Evolutionary conservation across 2,113 vertebrate species (phyloP).

Genomic region (Orycteropus afer): DNA sequence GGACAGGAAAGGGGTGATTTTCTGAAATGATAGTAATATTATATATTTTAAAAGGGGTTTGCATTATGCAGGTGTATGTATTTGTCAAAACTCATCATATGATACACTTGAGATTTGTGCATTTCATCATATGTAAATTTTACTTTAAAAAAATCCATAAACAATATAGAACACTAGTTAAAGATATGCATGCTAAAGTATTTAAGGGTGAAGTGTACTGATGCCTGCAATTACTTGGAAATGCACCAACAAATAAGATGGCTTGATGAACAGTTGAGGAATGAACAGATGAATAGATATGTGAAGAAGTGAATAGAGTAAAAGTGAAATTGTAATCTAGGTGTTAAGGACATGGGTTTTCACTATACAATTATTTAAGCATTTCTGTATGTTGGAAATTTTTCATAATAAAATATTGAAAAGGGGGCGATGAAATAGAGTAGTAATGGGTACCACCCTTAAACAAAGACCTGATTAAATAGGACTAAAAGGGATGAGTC

Average conservation of each 20-base stretch:
- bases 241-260: neutral
- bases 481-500: neutral
- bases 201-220: neutral
- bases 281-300: neutral
- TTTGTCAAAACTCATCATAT: neutral
- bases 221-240: neutral
- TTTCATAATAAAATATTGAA: neutral
- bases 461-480: neutral
- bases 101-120: neutral
- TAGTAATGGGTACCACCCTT: neutral
- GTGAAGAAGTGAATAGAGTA: neutral
- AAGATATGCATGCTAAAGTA: neutral
- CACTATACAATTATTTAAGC: neutral
- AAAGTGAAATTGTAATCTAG: neutral
- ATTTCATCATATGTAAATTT: conserved; percentile 17
- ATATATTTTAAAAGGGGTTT: neutral
- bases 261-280: neutral
- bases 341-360: neutral
- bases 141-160: conserved; percentile 19
- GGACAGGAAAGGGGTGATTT: neutral
- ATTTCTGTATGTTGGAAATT: neutral
- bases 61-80: neutral
- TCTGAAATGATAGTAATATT: neutral
- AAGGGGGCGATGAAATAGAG: neutral
- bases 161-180: neutral